A percentile compares a stretch with the other conserved stretches of the same genome.
Evolutionary conservation across 1,140 invertebrate genomes (phyloP).

Genomic region (Drosophila baimaii): DNA sequence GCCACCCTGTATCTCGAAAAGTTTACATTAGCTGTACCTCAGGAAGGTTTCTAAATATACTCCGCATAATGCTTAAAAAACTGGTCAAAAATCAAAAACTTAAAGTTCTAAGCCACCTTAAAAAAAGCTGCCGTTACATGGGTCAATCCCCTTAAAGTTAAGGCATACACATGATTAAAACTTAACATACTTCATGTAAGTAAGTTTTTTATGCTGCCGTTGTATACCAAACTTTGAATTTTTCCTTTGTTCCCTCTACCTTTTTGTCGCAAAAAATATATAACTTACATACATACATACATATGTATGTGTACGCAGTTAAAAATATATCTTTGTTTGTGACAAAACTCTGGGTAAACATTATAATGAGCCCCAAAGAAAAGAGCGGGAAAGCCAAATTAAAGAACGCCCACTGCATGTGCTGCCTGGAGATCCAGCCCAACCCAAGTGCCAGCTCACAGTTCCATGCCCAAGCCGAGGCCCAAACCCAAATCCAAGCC

Average conservation of each 20-base stretch:
- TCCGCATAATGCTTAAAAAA: no score
- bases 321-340: constrained; percentile 10
- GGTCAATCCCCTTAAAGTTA: no score
- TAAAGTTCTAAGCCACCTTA: no score
- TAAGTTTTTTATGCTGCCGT: no score
- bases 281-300: constrained; percentile 4
- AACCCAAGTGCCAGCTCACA: constrained; percentile 45
- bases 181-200: no score
- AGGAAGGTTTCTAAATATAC: no score
- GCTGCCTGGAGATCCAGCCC: constrained; percentile 50
- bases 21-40: no score
- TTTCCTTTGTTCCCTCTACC: background rate
- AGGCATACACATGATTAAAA: no score
- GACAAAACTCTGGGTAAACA: constrained; percentile 50
- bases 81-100: no score
- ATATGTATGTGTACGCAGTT: background rate
- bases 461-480: constrained; percentile 1
- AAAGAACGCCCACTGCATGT: constrained; percentile 68
- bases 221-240: background rate
- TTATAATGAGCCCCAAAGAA: constrained; percentile 64
- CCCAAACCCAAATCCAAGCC: constrained; percentile 9
- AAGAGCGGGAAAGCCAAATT: constrained; percentile 26
- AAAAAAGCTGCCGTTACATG: no score
- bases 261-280: background rate
- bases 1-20: no score